Conservation (phyloP, 1,140 invertebrate species). For the Drosophila bocqueti region DNA sequence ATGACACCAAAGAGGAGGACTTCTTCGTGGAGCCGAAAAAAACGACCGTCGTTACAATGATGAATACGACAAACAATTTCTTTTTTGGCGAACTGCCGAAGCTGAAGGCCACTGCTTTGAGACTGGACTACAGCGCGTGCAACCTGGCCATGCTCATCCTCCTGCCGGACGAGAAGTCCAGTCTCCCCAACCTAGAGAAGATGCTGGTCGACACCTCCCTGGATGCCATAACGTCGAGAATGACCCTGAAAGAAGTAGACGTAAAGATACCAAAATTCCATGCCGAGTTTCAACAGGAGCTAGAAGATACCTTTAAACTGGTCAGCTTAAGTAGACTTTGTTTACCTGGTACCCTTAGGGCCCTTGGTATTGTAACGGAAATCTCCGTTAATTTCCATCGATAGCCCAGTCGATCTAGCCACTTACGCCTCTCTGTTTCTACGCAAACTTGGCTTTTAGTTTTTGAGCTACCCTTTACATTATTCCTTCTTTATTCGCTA, state of each 20-base stretch:
- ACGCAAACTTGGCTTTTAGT: neutral
- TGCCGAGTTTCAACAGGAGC: constrained; percentile 87
- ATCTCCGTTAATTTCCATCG: too few species aligned
- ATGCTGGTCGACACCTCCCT: constrained; percentile 85
- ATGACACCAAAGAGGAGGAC: constrained; percentile 68
- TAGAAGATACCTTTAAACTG: constrained; percentile 85
- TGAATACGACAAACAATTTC: constrained; percentile 82
- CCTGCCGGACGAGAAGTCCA: constrained; percentile 86
- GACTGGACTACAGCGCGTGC: constrained; percentile 85
- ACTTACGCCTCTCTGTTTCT: neutral
- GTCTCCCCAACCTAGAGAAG: constrained; percentile 85
- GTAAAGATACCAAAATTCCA: constrained; percentile 90
- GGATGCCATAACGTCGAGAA: constrained; percentile 49
- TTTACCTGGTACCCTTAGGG: neutral
- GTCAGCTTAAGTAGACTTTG: constrained; percentile 9
- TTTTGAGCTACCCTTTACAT: neutral
- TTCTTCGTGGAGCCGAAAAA: constrained; percentile 81
- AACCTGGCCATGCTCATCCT: constrained; percentile 87
- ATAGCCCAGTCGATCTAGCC: neutral
- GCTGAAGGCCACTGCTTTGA: constrained; percentile 80
- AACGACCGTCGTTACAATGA: constrained; percentile 78
- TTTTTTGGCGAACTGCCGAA: constrained; percentile 73
- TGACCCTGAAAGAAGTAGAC: constrained; percentile 77
- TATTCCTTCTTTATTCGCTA: neutral
- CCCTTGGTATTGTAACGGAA: neutral